phyloP scores from a whole-genome alignment of 2,797 vertebrate species.

The Austrolebias charrua region DNA sequence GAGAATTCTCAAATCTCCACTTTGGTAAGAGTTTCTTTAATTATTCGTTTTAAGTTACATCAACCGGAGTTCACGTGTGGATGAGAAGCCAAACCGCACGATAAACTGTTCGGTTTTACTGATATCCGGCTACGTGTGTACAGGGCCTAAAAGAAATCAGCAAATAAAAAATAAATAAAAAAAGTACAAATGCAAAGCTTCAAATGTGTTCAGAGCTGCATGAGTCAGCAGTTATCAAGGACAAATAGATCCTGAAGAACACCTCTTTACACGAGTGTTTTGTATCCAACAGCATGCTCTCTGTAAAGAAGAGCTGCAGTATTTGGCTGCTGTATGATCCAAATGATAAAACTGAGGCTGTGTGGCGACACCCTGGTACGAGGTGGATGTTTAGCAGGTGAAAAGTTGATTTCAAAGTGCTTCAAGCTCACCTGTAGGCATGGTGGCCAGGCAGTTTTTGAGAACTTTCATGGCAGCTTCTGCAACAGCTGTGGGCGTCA shows the following conservation, averaged over 20 bases:
- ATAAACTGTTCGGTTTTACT: too few species aligned
- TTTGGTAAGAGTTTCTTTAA: too few species aligned
- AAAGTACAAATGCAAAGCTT: neutral
- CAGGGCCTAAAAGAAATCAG: too few species aligned
- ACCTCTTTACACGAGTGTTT: neutral
- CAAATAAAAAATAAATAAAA: too few species aligned
- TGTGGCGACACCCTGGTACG: too few species aligned
- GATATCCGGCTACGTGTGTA: too few species aligned
- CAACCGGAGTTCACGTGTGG: too few species aligned
- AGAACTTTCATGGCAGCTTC: conserved; percentile 88
- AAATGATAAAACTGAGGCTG: neutral
- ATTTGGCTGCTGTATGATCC: neutral
- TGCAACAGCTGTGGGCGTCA: conserved; percentile 84
- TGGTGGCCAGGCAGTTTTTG: conserved; percentile 86
- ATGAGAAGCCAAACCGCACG: too few species aligned
- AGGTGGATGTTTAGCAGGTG: too few species aligned
- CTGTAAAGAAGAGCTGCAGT: neutral
- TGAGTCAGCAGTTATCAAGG: conserved; percentile 33
- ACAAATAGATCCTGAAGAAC: neutral
- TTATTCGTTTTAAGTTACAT: neutral
- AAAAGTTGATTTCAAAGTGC: neutral
- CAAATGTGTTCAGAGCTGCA: neutral
- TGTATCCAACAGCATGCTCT: neutral
- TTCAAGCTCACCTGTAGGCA: conserved; percentile 87
- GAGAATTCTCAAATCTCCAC: too few species aligned